These are phyloP conservation scores for Xestoiulus laeticollis DNA, from an alignment of 2,888 invertebrate species.

Conservation along the genomic window DNA sequence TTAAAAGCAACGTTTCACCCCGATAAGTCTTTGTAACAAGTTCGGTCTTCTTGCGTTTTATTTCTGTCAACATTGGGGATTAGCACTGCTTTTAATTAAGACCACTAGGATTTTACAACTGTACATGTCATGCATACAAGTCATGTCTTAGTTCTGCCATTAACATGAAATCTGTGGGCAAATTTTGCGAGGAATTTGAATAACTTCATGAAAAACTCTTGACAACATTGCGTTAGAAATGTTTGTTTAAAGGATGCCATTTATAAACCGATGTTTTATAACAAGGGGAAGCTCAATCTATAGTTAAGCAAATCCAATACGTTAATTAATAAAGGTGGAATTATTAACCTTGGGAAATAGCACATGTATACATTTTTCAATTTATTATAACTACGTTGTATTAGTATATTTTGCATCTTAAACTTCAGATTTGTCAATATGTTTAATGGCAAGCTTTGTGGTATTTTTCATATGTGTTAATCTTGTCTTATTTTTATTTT, in stretches of 20 bases:
- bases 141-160: neutral
- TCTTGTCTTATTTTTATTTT: neutral
- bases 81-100: conserved; percentile 35
- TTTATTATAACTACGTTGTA: no score
- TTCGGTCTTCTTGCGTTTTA: conserved; percentile 9
- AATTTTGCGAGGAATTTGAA: neutral
- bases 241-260: no score
- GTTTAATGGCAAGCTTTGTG: no score
- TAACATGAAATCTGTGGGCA: neutral
- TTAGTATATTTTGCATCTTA: no score
- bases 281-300: no score
- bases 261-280: no score
- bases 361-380: no score
- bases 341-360: no score
- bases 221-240: neutral
- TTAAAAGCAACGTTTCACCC: conserved; percentile 11
- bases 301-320: no score
- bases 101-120: conserved; percentile 23
- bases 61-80: conserved; percentile 27
- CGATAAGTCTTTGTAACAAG: conserved; percentile 39
- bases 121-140: neutral
- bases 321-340: no score
- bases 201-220: neutral
- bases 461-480: no score
- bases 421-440: no score